A percentile compares a stretch with the other conserved stretches of the same genome.
Conservation (phyloP, 2,113 vertebrate genomes). For the Periophthalmodon schlosseri region DNA sequence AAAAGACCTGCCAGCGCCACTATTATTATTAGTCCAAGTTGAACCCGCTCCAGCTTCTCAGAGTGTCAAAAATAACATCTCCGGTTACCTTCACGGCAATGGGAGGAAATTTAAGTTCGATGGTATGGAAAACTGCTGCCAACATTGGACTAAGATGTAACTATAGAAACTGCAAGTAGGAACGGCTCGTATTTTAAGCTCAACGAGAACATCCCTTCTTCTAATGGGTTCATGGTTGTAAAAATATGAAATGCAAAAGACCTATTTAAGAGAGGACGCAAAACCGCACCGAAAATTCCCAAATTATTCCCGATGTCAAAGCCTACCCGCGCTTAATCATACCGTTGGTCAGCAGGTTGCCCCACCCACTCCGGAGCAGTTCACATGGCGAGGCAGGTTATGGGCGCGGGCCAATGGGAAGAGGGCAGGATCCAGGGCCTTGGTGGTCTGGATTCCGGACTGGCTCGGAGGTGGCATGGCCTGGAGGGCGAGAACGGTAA, state of each 20-base stretch:
- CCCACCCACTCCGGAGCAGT: conserved; percentile 55
- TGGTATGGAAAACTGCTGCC: conserved; percentile 65
- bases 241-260: conserved; percentile 24
- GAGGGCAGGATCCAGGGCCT: conserved; percentile 50
- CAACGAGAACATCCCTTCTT: conserved; percentile 28
- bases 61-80: conserved; percentile 76
- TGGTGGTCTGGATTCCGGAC: conserved; percentile 70
- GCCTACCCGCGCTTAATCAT: conserved; percentile 56
- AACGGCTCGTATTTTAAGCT: conserved; percentile 24
- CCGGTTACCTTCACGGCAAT: conserved; percentile 65
- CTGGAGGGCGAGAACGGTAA: conserved; percentile 72
- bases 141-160: conserved; percentile 54
- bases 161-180: conserved; percentile 43
- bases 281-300: conserved; percentile 20
- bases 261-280: conserved; percentile 34
- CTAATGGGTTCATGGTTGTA: conserved; percentile 20
- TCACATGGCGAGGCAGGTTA: conserved; percentile 54
- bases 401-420: conserved; percentile 40
- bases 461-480: conserved; percentile 73
- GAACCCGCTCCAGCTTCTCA: conserved; percentile 56
- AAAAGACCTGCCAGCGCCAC: conserved; percentile 36
- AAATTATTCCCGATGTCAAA: conserved; percentile 56
- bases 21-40: conserved; percentile 47
- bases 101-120: conserved; percentile 67
- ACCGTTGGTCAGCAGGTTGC: conserved; percentile 51